Percentiles rank a stretch among this genome's conserved stretches.
Evolutionary conservation across 2,113 vertebrate genomes (phyloP).

Genomic region (Vimba vimba): DNA sequence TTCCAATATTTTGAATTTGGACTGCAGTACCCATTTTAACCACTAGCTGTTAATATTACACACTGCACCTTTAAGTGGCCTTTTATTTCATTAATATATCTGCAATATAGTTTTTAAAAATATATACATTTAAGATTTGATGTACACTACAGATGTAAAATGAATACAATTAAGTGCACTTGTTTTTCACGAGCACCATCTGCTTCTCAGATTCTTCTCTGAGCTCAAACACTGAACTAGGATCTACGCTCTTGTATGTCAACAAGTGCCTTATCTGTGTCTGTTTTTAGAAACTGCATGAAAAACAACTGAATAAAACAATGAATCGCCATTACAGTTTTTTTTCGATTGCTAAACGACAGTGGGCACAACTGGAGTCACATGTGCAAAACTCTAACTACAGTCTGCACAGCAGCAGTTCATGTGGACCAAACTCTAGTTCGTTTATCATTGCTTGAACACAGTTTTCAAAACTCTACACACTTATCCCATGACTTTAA

Average conservation of each 20-base stretch:
- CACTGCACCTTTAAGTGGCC: not conserved
- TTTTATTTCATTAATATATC: not conserved
- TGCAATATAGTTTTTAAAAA: too few species aligned
- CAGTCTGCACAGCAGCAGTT: too few species aligned
- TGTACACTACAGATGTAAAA: not conserved
- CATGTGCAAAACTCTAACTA: too few species aligned
- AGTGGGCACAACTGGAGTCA: too few species aligned
- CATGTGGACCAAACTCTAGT: too few species aligned
- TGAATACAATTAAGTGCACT: not conserved
- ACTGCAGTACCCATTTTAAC: too few species aligned
- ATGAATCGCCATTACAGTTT: not conserved
- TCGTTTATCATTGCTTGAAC: too few species aligned
- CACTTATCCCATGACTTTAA: too few species aligned
- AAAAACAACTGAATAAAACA: not conserved
- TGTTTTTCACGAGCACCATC: not conserved
- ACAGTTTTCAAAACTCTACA: too few species aligned
- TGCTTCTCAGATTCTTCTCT: not conserved
- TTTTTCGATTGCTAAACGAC: too few species aligned
- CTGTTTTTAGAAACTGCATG: not conserved
- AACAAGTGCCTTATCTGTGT: not conserved
- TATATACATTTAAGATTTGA: not conserved
- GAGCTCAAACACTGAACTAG: not conserved
- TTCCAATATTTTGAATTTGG: too few species aligned
- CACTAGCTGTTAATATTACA: too few species aligned
- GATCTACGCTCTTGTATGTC: not conserved